A percentile compares a stretch with the other conserved stretches of the same genome.
Conservation (phyloP, 1,140 invertebrate genomes). For the Pseudomyrmex gracilis region DNA sequence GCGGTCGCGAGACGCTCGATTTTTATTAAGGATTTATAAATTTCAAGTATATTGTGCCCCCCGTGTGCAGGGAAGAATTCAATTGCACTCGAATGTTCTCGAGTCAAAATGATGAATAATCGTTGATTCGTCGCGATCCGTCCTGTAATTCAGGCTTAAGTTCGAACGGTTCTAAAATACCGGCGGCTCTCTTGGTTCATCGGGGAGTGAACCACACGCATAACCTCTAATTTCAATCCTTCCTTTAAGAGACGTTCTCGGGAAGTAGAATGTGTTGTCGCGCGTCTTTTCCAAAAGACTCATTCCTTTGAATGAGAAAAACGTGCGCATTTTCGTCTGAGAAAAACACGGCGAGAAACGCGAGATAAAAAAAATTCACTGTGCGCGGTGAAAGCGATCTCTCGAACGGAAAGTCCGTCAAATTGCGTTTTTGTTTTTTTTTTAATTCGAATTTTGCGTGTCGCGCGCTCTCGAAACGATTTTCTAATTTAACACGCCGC, state of each 20-base stretch:
- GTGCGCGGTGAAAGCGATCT: background rate
- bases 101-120: background rate
- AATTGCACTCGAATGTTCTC: too few species aligned
- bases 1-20: too few species aligned
- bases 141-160: slow-evolving; percentile 7
- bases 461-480: background rate
- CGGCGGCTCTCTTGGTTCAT: slow-evolving; percentile 13
- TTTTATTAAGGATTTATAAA: too few species aligned
- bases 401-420: background rate
- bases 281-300: background rate
- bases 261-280: background rate
- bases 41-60: too few species aligned
- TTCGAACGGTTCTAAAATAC: background rate
- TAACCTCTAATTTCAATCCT: slow-evolving; percentile 8
- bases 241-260: background rate
- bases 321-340: background rate
- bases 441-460: slow-evolving; percentile 28
- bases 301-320: background rate
- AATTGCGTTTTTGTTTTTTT: slow-evolving; percentile 16
- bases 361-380: background rate
- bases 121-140: background rate
- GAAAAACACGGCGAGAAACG: too few species aligned
- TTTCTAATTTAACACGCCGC: slow-evolving; percentile 34
- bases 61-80: too few species aligned
- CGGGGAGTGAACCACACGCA: background rate